phyloP scores from a whole-genome alignment of 2,888 invertebrate genomes.

The Polydrusus cervinus region DNA sequence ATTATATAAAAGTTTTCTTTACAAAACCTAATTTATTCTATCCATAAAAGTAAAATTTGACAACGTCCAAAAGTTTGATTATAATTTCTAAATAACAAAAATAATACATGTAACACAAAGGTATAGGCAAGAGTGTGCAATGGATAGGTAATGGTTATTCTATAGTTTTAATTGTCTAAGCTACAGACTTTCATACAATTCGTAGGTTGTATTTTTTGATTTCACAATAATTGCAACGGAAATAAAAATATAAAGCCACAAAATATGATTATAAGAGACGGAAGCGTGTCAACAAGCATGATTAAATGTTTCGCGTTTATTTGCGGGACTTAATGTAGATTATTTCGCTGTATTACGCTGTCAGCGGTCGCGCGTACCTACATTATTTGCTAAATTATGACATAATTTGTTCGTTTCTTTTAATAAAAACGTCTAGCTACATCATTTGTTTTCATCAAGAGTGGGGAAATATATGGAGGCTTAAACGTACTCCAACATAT shows the following conservation, averaged over 20 bases:
- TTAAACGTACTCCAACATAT: slow-evolving; percentile 30
- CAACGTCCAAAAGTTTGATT: no score
- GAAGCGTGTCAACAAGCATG: slow-evolving; percentile 23
- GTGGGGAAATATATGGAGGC: slow-evolving; percentile 26
- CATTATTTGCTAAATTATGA: slow-evolving; percentile 45
- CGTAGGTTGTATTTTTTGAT: background rate
- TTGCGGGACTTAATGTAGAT: slow-evolving; percentile 43
- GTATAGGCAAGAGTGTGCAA: no score
- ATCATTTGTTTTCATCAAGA: slow-evolving; percentile 41
- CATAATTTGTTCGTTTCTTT: slow-evolving; percentile 51
- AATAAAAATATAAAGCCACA: slow-evolving; percentile 2
- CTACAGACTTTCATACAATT: no score
- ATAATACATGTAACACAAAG: no score
- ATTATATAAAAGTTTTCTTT: no score
- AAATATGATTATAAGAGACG: slow-evolving; percentile 9
- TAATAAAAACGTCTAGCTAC: slow-evolving; percentile 36
- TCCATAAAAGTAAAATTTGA: no score
- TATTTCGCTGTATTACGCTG: slow-evolving; percentile 49
- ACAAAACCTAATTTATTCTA: no score
- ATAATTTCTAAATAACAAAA: no score
- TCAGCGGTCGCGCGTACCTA: slow-evolving; percentile 40
- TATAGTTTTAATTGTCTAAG: no score
- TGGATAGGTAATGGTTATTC: no score
- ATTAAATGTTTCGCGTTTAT: slow-evolving; percentile 50
- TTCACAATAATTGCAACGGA: background rate